phyloP scores from a whole-genome alignment of 1,140 invertebrate species.

The Aphis gossypii region DNA sequence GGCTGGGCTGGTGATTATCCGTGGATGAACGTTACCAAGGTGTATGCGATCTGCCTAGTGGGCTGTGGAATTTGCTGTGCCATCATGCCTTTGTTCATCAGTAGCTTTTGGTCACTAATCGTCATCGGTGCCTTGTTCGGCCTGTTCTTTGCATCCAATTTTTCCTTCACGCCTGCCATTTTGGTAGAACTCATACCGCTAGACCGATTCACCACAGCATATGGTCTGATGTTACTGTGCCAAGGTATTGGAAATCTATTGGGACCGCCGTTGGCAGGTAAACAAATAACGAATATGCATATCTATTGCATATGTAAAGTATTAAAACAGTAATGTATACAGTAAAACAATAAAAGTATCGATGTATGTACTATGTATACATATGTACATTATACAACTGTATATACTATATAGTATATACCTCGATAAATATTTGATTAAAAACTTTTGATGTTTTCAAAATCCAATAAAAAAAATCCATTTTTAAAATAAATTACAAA shows the following conservation, averaged over 20 bases:
- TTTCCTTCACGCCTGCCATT: slow-evolving; percentile 87
- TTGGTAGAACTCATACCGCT: slow-evolving; percentile 81
- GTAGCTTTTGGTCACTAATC: slow-evolving; percentile 70
- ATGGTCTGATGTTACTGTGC: slow-evolving; percentile 84
- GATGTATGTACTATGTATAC: too few relatives aligned
- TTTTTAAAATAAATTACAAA: background rate
- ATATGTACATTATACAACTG: too few relatives aligned
- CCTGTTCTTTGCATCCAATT: slow-evolving; percentile 84
- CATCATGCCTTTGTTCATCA: slow-evolving; percentile 74
- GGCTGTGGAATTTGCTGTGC: slow-evolving; percentile 77
- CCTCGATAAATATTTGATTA: too few relatives aligned
- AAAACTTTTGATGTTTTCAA: too few relatives aligned
- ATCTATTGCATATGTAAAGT: background rate
- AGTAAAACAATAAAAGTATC: background rate
- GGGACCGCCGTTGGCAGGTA: slow-evolving; percentile 72
- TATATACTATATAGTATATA: too few relatives aligned
- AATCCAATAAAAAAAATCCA: background rate
- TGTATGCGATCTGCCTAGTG: slow-evolving; percentile 79
- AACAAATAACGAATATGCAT: background rate
- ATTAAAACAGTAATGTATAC: background rate
- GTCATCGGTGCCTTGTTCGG: slow-evolving; percentile 73
- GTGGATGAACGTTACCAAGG: slow-evolving; percentile 84
- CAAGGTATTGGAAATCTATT: slow-evolving; percentile 79
- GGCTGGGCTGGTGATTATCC: slow-evolving; percentile 89
- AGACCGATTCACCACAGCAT: slow-evolving; percentile 84